Conservation (phyloP, 2,888 invertebrate species). For the Craniophora ligustri region DNA sequence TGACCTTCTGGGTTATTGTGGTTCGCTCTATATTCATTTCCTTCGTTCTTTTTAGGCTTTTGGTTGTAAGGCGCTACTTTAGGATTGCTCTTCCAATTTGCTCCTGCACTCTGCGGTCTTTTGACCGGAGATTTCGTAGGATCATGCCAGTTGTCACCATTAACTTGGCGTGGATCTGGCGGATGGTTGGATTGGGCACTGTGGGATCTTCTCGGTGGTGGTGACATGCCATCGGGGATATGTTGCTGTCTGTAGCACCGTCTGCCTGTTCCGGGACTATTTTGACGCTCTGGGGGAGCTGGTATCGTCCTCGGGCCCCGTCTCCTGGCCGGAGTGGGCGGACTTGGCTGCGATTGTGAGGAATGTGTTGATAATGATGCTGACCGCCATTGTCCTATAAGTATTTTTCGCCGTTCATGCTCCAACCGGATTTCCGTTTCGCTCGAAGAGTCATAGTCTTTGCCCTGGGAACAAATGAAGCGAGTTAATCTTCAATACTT, state of each 20-base stretch:
- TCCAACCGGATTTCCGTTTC: constrained; percentile 92
- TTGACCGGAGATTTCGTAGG: constrained; percentile 81
- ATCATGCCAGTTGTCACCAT: constrained; percentile 82
- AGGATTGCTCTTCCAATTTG: constrained; percentile 82
- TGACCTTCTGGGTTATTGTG: constrained; percentile 69
- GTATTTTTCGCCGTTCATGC: constrained; percentile 90
- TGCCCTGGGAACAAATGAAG: constrained; percentile 88
- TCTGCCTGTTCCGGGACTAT: constrained; percentile 74
- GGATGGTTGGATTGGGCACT: constrained; percentile 78
- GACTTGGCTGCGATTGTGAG: constrained; percentile 74
- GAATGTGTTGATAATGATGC: constrained; percentile 89
- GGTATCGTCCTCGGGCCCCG: constrained; percentile 72
- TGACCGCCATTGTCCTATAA: constrained; percentile 93
- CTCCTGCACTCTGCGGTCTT: constrained; percentile 81
- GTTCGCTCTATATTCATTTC: constrained; percentile 69
- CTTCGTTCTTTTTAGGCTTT: constrained; percentile 77
- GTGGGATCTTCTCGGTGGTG: constrained; percentile 77
- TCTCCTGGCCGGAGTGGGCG: constrained; percentile 78
- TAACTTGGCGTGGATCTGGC: constrained; percentile 72
- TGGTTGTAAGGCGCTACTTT: constrained; percentile 81
- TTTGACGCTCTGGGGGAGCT: constrained; percentile 76
- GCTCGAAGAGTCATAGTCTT: constrained; percentile 93
- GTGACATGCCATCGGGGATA: constrained; percentile 79
- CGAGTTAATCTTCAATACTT: not conserved
- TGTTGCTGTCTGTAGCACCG: constrained; percentile 77